These are phyloP conservation scores for Rhinolophus sinicus DNA, from an alignment of 2,113 vertebrate species.

Conservation along the genomic window DNA sequence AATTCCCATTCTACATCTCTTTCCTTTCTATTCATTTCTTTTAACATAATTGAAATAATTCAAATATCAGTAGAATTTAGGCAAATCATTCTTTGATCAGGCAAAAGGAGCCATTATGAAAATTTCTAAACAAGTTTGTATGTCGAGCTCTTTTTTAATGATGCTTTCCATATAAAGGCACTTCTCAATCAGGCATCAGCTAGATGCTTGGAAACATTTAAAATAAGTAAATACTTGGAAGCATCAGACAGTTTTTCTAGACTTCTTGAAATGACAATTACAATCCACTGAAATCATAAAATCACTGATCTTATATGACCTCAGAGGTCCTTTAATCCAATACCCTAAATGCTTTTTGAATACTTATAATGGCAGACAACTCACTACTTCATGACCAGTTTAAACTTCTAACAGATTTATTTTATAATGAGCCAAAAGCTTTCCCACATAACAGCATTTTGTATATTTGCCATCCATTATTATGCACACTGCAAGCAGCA, in stretches of 20 bases:
- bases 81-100: background rate
- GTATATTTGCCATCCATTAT: background rate
- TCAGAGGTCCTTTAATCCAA: background rate
- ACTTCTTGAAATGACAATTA: background rate
- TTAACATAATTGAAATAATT: conserved; percentile 1
- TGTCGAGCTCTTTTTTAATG: background rate
- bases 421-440: background rate
- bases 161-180: background rate
- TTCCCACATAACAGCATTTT: background rate
- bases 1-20: background rate
- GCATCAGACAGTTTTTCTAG: background rate
- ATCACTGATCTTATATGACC: background rate
- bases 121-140: background rate
- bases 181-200: background rate
- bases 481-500: background rate
- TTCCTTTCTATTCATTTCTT: conserved; percentile 14
- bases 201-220: conserved; percentile 20
- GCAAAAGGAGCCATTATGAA: background rate
- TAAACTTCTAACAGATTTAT: background rate
- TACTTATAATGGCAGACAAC: background rate
- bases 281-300: background rate
- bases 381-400: background rate
- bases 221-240: background rate
- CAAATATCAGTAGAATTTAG: background rate
- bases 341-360: background rate